Percentiles rank a stretch among this genome's conserved stretches.
These are phyloP conservation scores for Tipula helvola DNA, from an alignment of 2,888 invertebrate genomes.

Conservation along the genomic window DNA sequence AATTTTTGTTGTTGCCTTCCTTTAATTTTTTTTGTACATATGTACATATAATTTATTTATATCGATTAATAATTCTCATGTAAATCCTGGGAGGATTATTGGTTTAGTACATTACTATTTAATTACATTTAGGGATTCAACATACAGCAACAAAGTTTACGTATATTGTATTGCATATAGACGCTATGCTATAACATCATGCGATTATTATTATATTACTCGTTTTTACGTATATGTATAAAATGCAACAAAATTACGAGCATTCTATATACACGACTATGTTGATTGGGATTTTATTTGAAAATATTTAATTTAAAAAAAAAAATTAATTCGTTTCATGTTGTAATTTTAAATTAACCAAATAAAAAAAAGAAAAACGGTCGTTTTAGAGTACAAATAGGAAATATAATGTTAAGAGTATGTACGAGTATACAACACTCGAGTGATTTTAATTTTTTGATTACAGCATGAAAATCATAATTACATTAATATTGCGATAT, in stretches of 20 bases:
- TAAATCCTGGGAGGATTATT: background rate
- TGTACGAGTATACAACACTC: background rate
- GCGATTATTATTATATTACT: background rate
- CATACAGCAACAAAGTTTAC: background rate
- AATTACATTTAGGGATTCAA: background rate
- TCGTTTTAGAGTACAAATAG: background rate
- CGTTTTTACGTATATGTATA: background rate
- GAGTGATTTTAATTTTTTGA: background rate
- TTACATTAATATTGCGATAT: background rate
- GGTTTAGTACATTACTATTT: constrained; percentile 4
- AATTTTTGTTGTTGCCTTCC: background rate
- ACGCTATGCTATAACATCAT: background rate
- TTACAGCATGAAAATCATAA: background rate
- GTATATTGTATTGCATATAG: no score
- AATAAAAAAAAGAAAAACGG: background rate
- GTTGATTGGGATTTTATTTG: background rate
- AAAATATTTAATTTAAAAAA: background rate
- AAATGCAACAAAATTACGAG: background rate
- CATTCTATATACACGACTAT: background rate
- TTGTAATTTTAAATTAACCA: background rate
- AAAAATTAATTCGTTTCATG: background rate
- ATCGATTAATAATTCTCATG: constrained; percentile 4
- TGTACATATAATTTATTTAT: background rate
- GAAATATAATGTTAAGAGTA: background rate
- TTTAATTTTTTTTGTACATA: background rate